These are phyloP conservation scores for Eucera pruinosa DNA, from an alignment of 2,888 invertebrate genomes.

Conservation along the genomic window DNA sequence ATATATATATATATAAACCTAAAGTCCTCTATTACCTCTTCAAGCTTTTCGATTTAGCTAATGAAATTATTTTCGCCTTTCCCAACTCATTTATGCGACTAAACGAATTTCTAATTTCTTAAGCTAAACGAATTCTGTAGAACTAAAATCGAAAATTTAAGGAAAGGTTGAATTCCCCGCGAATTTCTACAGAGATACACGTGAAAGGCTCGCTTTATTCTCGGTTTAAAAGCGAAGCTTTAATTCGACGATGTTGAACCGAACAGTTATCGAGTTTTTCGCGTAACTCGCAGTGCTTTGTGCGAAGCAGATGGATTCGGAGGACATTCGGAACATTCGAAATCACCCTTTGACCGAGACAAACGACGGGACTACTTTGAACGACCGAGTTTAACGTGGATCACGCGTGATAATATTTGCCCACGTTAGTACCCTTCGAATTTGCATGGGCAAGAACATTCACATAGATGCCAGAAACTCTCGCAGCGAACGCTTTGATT, in stretches of 20 bases:
- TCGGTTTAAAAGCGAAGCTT: too few relatives aligned
- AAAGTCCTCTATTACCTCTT: too few relatives aligned
- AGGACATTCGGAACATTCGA: slow-evolving; percentile 28
- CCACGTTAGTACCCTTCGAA: slow-evolving; percentile 24
- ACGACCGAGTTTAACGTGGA: slow-evolving; percentile 21
- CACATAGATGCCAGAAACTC: not conserved
- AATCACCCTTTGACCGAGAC: slow-evolving; percentile 32
- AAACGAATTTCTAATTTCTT: too few relatives aligned
- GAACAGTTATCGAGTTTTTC: slow-evolving; percentile 3
- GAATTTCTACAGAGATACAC: too few relatives aligned
- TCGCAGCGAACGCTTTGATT: not conserved
- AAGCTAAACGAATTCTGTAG: too few relatives aligned
- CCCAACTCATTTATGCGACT: too few relatives aligned
- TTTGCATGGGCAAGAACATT: not conserved
- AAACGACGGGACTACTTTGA: slow-evolving; percentile 39
- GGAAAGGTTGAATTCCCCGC: too few relatives aligned
- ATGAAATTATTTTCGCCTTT: too few relatives aligned
- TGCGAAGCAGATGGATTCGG: slow-evolving; percentile 19
- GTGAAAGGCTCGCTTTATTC: too few relatives aligned
- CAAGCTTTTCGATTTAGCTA: too few relatives aligned
- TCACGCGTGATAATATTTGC: slow-evolving; percentile 41
- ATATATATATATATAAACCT: too few relatives aligned
- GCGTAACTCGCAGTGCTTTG: not conserved
- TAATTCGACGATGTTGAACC: not conserved
- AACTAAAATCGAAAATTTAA: too few relatives aligned